Conservation (phyloP, 2,113 vertebrate genomes). For the Geococcyx californianus region DNA sequence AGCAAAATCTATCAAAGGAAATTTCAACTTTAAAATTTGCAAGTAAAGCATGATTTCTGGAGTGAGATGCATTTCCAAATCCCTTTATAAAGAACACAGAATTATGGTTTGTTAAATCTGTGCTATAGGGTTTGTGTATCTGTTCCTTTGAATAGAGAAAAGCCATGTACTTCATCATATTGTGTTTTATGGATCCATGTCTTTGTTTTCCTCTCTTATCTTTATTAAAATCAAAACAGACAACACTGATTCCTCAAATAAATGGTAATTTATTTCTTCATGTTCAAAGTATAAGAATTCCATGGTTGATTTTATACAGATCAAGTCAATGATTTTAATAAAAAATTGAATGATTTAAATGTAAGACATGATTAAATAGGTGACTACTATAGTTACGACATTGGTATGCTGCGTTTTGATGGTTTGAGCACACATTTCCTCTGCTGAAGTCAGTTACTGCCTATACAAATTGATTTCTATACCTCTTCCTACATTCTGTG, state of each 20-base stretch:
- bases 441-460: not conserved
- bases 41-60: slow-evolving; percentile 32
- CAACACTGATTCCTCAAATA: slow-evolving; percentile 63
- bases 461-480: slow-evolving; percentile 53
- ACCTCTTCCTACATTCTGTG: slow-evolving; percentile 31
- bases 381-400: slow-evolving; percentile 57
- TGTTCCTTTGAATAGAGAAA: slow-evolving; percentile 48
- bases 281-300: slow-evolving; percentile 65
- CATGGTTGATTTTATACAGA: slow-evolving; percentile 58
- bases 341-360: slow-evolving; percentile 68
- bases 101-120: slow-evolving; percentile 46
- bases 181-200: slow-evolving; percentile 37
- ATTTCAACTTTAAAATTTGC: slow-evolving; percentile 61
- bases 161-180: slow-evolving; percentile 40
- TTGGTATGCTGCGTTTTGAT: slow-evolving; percentile 1
- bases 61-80: slow-evolving; percentile 50
- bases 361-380: slow-evolving; percentile 59
- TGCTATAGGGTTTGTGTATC: slow-evolving; percentile 62
- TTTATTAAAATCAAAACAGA: slow-evolving; percentile 78
- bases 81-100: slow-evolving; percentile 21
- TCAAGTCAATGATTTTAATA: slow-evolving; percentile 77
- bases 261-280: slow-evolving; percentile 72
- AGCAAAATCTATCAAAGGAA: slow-evolving; percentile 42
- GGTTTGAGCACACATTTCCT: slow-evolving; percentile 16
- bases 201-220: slow-evolving; percentile 71